Evolutionary conservation across 2,888 invertebrate species (phyloP), one percentile per base, ranked within the genome.

Genomic region (Phorcus lineatus): DNA sequence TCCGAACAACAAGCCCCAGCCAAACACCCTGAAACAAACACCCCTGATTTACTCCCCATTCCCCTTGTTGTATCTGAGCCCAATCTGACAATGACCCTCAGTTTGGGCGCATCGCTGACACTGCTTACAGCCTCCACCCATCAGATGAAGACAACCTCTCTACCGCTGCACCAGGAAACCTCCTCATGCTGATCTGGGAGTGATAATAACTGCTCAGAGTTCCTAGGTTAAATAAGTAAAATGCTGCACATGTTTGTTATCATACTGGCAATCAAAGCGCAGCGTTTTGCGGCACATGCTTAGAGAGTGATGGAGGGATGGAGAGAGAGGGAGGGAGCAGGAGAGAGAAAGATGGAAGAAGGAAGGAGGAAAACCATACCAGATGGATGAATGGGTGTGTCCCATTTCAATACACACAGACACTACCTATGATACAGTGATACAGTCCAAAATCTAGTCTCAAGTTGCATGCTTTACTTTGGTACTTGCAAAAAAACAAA

Each of bases 221-320:
- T 70, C 70, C 24, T 40, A 36, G 70, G 70, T 70, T 70, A 70
- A 70, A 70, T 70, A 70, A 36, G 36, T 70, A 70, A 70, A 70
- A 70, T 31, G 70, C 70, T 70, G 70, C 70, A 70, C 70, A 36
- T 70, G 70, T 70, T 70, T 70, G 70, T 70, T 70, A 70, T 70
- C 70, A 70, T 70, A 70, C 70, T 31, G 40, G 70, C 70, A 70
- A 70, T 70, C 31, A 70, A 70, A 70, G 70, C 19, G 70, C 40
- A 36, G 40, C 31, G 0, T 70, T 70, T 31, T 70, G 36, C n/a
- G 70, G 31, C 31, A 40, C 70, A 36, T 70, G 70, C 40, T 70
- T 9, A 13, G 70, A 31, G 70, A 70, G 31, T 36, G 31, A 28
- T 28, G 22, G 70, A 70, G 70, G n/a, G 70, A 28, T 2, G 11